Base-by-base conservation (phyloP, 2,113 vertebrate genomes). In the Pionites leucogaster region DNA sequence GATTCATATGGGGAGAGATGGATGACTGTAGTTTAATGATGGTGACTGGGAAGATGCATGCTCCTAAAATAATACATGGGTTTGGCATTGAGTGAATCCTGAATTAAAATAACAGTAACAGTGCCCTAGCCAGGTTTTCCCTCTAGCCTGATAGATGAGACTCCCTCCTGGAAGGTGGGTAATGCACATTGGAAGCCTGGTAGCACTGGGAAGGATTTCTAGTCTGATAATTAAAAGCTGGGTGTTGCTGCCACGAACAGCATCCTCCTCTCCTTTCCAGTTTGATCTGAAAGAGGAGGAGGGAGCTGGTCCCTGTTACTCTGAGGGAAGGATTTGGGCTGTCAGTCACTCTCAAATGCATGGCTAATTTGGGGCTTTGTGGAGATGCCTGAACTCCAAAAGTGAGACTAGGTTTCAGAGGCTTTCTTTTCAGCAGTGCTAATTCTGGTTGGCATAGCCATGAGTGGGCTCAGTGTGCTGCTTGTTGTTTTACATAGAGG, bases 201-300 rank as follows among this genome's bases (percentile, higher is more conserved):
- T 93, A 86, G 35, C 0, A 2, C 92, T 35, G 52, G 80, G 94
- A 57, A 82, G 41, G 59, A 41, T 83, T 92, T 90, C 71, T 90
- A 16, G 44, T n/a, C 79, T 83, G 60, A 83, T 94, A 93, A 94
- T 96, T 96, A 95, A 81, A 94, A 95, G 75, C 86, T 88, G 59
- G 86, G 71, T 92, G 90, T 88, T 90, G 67, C 79, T 76, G 50
- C 90, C 74, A 53, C 68, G 79, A 92, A 46, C 41, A 96, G 63
- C 79, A 93, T 96, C 82, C 79, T 93, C 87, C 68, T 89, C 60
- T 89, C 60, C 93, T 95, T 94, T 90, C 86, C 86, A 92, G 31
- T 90, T 86, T 94, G 64, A 90, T 94, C 83, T 69, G 71, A 88
- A 94, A 86, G 82, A 92, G 76, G 53, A 90, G 86, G 88, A 95